Percentiles rank a stretch among this genome's conserved stretches.
phyloP scores from a whole-genome alignment of 2,113 vertebrate species.

The Sylvicapra grimmia region DNA sequence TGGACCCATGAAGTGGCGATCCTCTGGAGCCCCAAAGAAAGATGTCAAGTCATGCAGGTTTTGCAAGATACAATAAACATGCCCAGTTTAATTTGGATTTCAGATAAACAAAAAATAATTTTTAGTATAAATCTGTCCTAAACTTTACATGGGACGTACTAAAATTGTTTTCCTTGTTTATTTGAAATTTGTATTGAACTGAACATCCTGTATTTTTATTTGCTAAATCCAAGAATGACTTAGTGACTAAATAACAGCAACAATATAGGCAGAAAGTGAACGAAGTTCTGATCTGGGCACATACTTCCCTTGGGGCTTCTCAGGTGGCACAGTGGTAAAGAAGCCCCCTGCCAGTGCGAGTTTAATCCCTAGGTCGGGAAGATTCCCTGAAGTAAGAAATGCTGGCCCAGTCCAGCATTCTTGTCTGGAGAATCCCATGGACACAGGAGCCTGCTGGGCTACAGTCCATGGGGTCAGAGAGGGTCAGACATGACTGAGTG shows the following conservation, averaged over 20 bases:
- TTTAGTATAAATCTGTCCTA: neutral
- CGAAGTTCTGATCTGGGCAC: neutral
- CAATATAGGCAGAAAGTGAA: neutral
- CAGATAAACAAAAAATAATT: neutral
- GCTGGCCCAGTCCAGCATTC: neutral
- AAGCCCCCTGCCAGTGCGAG: neutral
- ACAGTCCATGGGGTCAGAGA: neutral
- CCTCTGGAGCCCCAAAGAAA: neutral
- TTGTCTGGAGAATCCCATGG: neutral
- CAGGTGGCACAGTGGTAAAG: neutral
- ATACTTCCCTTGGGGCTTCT: neutral
- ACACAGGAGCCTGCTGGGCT: neutral
- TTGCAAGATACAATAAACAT: neutral
- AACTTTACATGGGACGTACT: neutral
- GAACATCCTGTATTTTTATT: neutral
- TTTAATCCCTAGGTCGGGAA: neutral
- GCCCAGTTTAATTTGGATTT: neutral
- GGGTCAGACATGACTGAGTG: neutral
- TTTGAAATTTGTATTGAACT: neutral
- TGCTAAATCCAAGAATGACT: neutral
- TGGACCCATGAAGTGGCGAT: neutral
- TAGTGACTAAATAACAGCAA: neutral
- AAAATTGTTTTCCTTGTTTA: neutral
- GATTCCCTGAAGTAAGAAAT: neutral
- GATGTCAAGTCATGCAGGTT: neutral